Percentiles rank a stretch among this genome's conserved stretches.
These are phyloP conservation scores for Pristionchus entomophagus DNA, from an alignment of 2,888 invertebrate species.

Conservation along the genomic window DNA sequence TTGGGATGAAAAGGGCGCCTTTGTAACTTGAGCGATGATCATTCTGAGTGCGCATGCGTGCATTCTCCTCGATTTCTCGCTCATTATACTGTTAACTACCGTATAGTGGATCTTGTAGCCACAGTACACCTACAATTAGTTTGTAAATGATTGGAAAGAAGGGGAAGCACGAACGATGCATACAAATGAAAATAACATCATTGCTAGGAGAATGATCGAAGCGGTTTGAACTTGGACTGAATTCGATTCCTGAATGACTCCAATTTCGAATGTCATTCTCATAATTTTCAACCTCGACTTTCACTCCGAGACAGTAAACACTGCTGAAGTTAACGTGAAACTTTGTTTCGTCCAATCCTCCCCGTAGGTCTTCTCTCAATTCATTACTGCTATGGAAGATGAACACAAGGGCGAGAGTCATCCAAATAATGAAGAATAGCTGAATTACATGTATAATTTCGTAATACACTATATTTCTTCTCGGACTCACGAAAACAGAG, in stretches of 20 bases:
- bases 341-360: not conserved
- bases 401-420: not conserved
- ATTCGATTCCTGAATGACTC: not conserved
- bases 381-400: conserved; percentile 1
- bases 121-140: not conserved
- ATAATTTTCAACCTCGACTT: not conserved
- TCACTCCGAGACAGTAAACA: conserved; percentile 8
- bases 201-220: not conserved
- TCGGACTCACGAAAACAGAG: not conserved
- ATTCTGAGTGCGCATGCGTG: conserved; percentile 12
- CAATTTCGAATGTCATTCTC: not conserved
- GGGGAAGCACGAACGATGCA: not conserved
- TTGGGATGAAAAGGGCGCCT: not conserved
- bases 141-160: not conserved
- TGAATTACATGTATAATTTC: not conserved
- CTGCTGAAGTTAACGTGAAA: not conserved
- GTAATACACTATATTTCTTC: too few species aligned
- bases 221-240: not conserved
- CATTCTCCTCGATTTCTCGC: conserved; percentile 21
- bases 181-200: not conserved
- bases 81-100: conserved; percentile 24
- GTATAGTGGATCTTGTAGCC: conserved; percentile 36
- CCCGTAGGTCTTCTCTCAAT: not conserved
- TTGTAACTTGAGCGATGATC: conserved; percentile 32
- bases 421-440: not conserved